phyloP scores from a whole-genome alignment of 2,888 invertebrate species.

The Sepioteuthis lessoniana region DNA sequence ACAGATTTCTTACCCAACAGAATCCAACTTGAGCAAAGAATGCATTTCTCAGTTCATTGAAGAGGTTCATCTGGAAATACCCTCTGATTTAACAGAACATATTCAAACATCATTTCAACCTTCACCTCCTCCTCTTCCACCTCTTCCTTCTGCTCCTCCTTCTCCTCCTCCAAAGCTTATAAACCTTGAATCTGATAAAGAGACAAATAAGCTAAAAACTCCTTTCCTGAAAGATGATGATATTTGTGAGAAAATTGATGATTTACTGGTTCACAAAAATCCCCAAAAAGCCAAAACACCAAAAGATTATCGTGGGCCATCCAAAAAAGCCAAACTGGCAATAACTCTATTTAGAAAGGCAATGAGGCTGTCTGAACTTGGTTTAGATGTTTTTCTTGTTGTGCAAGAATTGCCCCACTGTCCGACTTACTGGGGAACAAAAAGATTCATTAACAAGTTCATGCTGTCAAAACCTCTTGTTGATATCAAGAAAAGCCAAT shows the following conservation, averaged over 20 bases:
- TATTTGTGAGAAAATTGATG: neutral
- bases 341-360: neutral
- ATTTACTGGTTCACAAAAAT: neutral
- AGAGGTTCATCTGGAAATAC: slow-evolving; percentile 24
- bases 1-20: neutral
- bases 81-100: slow-evolving; percentile 40
- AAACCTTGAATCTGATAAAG: neutral
- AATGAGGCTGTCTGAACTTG: neutral
- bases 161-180: neutral
- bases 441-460: neutral
- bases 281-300: neutral
- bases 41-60: slow-evolving; percentile 40
- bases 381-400: neutral
- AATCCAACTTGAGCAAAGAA: neutral
- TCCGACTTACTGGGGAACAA: neutral
- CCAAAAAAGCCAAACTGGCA: neutral
- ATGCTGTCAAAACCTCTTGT: neutral
- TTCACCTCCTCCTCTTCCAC: slow-evolving; percentile 1
- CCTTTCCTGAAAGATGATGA: no score
- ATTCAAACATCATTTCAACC: slow-evolving; percentile 24
- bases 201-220: neutral
- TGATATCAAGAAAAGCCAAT: neutral
- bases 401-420: neutral
- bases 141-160: slow-evolving; percentile 38
- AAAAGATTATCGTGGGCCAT: neutral